Base-by-base conservation (phyloP, 2,797 vertebrate species). In the Schizopygopsis pylzovi region DNA sequence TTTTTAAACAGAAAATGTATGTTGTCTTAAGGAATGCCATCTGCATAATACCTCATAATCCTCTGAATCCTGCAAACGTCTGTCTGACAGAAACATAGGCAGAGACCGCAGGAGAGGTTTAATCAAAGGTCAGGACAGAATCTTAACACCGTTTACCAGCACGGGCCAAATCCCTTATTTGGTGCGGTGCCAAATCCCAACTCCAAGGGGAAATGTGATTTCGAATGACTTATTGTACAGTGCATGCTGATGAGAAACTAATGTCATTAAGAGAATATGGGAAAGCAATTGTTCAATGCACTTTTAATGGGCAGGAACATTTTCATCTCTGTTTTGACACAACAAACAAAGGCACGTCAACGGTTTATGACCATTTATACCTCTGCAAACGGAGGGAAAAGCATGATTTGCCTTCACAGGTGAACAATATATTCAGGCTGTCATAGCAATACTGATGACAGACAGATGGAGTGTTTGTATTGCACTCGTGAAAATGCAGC, bases 31-130 rank as follows among this genome's bases (percentile, higher is more conserved):
- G 70, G 80, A 82, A 86, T 81, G 47, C 67, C 76, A 86, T 91
- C 87, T 91, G 86, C 87, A 89, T 89, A 89, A 90, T 87, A 89
- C 87, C 84, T 83, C 67, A 72, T 89, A 90, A 89, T 89, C 90
- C 89, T 86, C 65, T 22, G 83, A 87, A 83, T 85, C 86, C 87
- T 65, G 85, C 68, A 52, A 65, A 79, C 86, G 84, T 83, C 86
- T 83, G 63, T 71, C 80, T 67, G 79, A 83, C 80, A 45, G 76
- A 81, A 84, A 80, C 79, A 71, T 54, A 77, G 67, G n/a, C 84
- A 49, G 49, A 78, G 79, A 83, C 86, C 82, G 37, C 83, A 83
- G 87, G 86, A 88, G 86, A 85, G 87, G 77, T 88, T 87, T 85
- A 89, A 87, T 83, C 83, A 89, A 90, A 90, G 90, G 90, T 90